phyloP scores from a whole-genome alignment of 2,113 vertebrate species.

The Hemichromis elongatus region DNA sequence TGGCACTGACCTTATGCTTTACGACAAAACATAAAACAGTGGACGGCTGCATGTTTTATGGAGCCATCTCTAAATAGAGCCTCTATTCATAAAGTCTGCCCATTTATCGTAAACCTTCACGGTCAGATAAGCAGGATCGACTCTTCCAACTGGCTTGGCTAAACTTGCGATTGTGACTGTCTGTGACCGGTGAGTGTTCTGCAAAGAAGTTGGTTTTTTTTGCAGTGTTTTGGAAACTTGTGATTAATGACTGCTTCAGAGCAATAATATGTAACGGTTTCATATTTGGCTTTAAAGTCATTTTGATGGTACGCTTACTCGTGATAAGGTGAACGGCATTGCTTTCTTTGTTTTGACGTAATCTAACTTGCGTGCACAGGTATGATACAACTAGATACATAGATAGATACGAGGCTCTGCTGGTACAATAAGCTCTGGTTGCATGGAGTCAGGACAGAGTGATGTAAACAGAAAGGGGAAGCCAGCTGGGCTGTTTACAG shows the following conservation, averaged over 20 bases:
- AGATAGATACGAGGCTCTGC: not conserved
- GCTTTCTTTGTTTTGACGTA: not conserved
- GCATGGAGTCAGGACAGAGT: not conserved
- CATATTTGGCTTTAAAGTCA: not conserved
- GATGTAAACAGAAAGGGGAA: not conserved
- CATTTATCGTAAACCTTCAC: conserved; percentile 39
- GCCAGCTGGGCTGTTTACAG: not conserved
- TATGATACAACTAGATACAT: not conserved
- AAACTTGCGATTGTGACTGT: conserved; percentile 3
- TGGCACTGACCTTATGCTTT: conserved; percentile 37
- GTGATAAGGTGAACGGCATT: not conserved
- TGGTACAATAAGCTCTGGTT: not conserved
- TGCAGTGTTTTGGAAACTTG: not conserved
- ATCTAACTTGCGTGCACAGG: no score
- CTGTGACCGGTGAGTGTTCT: not conserved
- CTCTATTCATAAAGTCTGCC: conserved; percentile 25
- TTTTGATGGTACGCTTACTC: not conserved
- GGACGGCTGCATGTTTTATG: conserved; percentile 44
- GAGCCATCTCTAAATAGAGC: conserved; percentile 51
- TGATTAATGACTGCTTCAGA: not conserved
- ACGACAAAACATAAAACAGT: conserved; percentile 31
- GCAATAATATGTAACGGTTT: not conserved
- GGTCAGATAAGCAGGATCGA: conserved; percentile 16
- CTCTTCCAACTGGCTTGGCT: not conserved
- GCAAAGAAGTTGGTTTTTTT: not conserved